phyloP scores from a whole-genome alignment of 2,888 invertebrate genomes.

The Pandemis corylana region DNA sequence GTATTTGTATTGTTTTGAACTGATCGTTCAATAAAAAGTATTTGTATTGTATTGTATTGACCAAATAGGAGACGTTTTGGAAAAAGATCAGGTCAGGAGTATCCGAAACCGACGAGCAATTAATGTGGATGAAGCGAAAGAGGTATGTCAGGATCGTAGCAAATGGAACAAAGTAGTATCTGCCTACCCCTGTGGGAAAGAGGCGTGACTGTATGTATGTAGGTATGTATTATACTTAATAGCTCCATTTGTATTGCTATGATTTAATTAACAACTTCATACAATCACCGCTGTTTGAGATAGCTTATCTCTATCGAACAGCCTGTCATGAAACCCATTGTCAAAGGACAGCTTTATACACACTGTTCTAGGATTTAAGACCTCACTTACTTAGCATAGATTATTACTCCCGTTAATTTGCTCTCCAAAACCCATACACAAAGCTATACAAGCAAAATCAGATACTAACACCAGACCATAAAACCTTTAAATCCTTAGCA shows the following conservation, averaged over 20 bases:
- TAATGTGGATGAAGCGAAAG: too few relatives aligned
- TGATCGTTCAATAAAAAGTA: too few relatives aligned
- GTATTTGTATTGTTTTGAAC: too few relatives aligned
- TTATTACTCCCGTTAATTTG: constrained; percentile 31
- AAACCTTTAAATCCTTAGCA: neutral
- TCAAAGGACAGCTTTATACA: constrained; percentile 31
- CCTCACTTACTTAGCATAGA: constrained; percentile 39
- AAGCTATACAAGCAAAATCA: neutral
- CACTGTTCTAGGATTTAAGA: constrained; percentile 28
- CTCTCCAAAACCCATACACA: constrained; percentile 3
- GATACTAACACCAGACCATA: neutral
- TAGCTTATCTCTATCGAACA: constrained; percentile 19
- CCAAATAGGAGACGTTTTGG: too few relatives aligned
- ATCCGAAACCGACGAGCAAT: too few relatives aligned
- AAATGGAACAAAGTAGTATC: too few relatives aligned
- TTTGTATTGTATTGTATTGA: too few relatives aligned
- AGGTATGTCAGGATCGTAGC: too few relatives aligned
- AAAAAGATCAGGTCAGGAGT: too few relatives aligned
- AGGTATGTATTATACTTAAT: neutral
- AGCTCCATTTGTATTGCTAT: neutral
- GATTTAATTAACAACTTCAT: constrained; percentile 5
- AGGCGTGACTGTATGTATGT: too few relatives aligned
- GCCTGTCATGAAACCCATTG: constrained; percentile 24
- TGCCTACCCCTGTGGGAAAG: too few relatives aligned
- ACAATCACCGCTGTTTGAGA: constrained; percentile 2